Evolutionary conservation across 2,113 vertebrate species (phyloP), one percentile per base, ranked within the genome.

Genomic region (Nymphicus hollandicus): DNA sequence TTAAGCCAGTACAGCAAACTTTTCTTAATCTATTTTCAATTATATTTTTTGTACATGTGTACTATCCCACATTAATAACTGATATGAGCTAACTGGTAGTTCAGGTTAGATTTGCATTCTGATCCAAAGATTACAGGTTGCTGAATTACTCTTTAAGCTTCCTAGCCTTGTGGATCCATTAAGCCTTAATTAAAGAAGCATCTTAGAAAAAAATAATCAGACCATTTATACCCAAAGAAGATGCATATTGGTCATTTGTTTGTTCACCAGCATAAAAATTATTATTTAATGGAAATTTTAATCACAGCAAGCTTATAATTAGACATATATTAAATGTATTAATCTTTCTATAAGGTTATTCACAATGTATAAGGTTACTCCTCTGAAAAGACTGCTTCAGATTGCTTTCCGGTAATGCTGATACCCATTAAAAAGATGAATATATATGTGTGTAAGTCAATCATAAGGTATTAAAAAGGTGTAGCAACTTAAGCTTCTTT

Each of bases 341-440:
- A 92, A 94, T 97, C 94, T 83, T 96, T 96, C 94, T 89, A 93
- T 83, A 95, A 96, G 63, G 96, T 95, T 96, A 94, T 90, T 96
- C 79, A 82, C 56, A 95, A 95, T 96, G 77, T 78, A 95, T 95
- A 95, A 97, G 94, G 94, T 95, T 97, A 95, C 94, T 91, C 88
- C 83, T 91, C 71, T 97, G 94, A 97, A 95, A 91, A 97, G 95
- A 91, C 91, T 94, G 58, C 88, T 97, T 63, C 86, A 95, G 96
- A 95, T 83, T 96, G 93, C 95, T 96, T 97, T 97, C 92, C 96
- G 91, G 87, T 91, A 96, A 88, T 95, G 89, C 92, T 93, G 97
- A 96, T 96, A 89, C 95, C 95, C 96, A 96, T 97, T 96, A 97
- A 96, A 97, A 96, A 97, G 96, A 97, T 97, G 96, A 96, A 97